Evolutionary conservation across 2,797 vertebrate genomes (phyloP).

Genomic region (Distichodus sexfasciatus): DNA sequence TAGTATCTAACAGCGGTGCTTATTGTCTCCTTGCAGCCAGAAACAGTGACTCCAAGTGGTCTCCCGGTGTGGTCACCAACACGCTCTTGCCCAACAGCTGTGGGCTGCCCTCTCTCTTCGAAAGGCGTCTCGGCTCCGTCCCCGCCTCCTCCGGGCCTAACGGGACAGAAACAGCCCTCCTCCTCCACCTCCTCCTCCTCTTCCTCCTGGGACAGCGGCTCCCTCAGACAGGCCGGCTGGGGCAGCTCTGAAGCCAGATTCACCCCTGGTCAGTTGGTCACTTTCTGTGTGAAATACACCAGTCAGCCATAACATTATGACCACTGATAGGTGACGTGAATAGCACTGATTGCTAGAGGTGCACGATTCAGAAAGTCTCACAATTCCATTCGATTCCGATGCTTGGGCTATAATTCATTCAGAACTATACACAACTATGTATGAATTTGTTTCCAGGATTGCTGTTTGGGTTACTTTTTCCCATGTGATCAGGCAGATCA

Average conservation of each 20-base stretch:
- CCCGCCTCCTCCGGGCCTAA: constrained; percentile 95
- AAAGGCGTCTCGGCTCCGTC: constrained; percentile 94
- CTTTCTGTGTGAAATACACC: no score
- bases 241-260: constrained; percentile 90
- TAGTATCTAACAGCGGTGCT: neutral
- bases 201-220: constrained; percentile 80
- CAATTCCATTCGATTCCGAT: no score
- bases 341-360: no score
- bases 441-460: no score
- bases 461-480: no score
- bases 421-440: no score
- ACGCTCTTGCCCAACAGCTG: constrained; percentile 97
- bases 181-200: constrained; percentile 73
- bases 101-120: constrained; percentile 97
- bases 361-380: no score
- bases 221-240: constrained; percentile 88
- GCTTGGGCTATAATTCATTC: no score
- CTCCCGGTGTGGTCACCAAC: constrained; percentile 92
- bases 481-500: no score
- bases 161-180: constrained; percentile 90
- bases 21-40: constrained; percentile 78
- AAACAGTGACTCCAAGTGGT: constrained; percentile 98
- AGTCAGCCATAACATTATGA: no score
- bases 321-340: no score
- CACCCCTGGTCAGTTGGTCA: constrained; percentile 88